phyloP scores from a whole-genome alignment of 2,113 vertebrate species.

The Thomomys bottae region DNA sequence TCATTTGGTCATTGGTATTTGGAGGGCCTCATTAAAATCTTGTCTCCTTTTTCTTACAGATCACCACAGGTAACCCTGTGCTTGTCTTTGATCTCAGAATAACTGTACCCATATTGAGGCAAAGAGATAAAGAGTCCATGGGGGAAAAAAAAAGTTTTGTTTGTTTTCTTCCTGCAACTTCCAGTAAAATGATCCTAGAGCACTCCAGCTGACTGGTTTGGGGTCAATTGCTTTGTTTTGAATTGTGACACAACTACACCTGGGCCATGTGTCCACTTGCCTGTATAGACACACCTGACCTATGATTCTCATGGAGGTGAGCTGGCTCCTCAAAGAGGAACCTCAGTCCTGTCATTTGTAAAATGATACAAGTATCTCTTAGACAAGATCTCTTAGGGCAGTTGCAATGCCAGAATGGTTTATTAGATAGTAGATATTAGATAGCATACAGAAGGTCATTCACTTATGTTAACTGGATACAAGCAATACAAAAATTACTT shows the following conservation, averaged over 20 bases:
- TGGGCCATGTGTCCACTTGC: not conserved
- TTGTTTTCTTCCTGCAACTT: not conserved
- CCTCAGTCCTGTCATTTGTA: not conserved
- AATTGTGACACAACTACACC: not conserved
- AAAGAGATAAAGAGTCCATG: not conserved
- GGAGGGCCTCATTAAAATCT: not conserved
- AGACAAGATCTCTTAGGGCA: not conserved
- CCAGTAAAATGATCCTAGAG: not conserved
- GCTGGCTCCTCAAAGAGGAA: not conserved
- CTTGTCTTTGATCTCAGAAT: not conserved
- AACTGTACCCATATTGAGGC: not conserved
- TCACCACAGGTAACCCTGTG: too few relatives aligned
- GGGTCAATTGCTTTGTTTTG: not conserved
- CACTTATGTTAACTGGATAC: not conserved
- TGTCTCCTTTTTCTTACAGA: constrained; percentile 6
- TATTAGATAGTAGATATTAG: too few relatives aligned
- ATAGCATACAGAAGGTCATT: not conserved
- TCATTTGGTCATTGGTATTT: not conserved
- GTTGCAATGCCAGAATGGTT: not conserved
- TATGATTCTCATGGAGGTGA: not conserved
- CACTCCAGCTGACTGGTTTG: not conserved
- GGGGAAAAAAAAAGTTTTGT: not conserved
- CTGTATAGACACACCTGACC: not conserved
- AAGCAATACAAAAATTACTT: not conserved
- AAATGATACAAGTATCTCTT: not conserved